Evolutionary conservation across 2,113 vertebrate genomes (phyloP).

Genomic region (Sander vitreus): DNA sequence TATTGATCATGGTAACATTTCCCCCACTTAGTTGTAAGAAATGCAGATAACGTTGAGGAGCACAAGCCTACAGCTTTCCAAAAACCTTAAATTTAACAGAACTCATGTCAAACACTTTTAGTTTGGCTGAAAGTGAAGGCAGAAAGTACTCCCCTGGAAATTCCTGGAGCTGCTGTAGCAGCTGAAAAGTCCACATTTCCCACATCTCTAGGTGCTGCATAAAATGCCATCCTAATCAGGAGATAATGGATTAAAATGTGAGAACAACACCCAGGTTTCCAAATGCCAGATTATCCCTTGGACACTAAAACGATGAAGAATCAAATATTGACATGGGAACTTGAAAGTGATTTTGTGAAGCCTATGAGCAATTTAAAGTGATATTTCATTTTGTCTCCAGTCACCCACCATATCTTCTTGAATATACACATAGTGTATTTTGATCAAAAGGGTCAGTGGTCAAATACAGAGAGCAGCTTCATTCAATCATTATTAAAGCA

Average conservation of each 20-base stretch:
- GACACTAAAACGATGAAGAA: neutral
- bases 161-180: neutral
- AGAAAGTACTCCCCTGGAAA: neutral
- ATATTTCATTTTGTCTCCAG: neutral
- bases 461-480: neutral
- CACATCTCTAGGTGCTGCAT: neutral
- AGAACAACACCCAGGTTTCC: neutral
- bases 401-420: neutral
- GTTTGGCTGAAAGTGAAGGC: neutral
- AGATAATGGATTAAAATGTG: neutral
- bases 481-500: constrained; percentile 13
- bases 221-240: neutral
- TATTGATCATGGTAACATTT: neutral
- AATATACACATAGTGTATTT: neutral
- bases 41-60: neutral
- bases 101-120: neutral
- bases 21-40: neutral
- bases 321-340: neutral
- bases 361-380: neutral
- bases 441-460: neutral
- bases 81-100: neutral
- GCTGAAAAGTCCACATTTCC: neutral
- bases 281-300: neutral
- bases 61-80: neutral
- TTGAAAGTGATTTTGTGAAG: neutral